Base-by-base conservation (phyloP, 2,888 invertebrate species). In the Agonum fuliginosum region DNA sequence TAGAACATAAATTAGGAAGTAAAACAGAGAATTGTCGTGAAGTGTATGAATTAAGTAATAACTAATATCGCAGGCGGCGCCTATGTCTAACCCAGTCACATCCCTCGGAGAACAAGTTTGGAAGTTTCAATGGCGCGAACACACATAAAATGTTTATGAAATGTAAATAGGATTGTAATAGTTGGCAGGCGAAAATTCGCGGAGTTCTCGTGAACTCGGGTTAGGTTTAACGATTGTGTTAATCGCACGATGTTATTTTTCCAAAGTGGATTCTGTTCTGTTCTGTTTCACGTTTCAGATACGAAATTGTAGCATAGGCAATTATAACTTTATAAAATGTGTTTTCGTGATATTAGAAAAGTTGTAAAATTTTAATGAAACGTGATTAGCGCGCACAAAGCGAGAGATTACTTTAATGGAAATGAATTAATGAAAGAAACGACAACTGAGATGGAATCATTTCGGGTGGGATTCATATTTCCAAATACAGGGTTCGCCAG, bases 271-370 rank as follows among this genome's bases (percentile, higher is more conserved):
- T 48, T 48, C 46, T 17, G 46, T 46, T 46, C 46, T n/a, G 54
- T 24, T 54, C 27, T 20, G 14, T 14, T 14, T 27, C 54, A 12
- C 17, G 14, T 14, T 14, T 27, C 54, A 12, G 8, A 46, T 46
- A 46, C 46, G 46, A 54, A 54, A 62, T 30, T 62, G 58, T 30
- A 62, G 30, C 19, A 12, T 22, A 37, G 17, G 27, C 41, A 70
- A 70, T 70, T 70, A 70, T 70, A 70, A 70, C 70, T 70, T 70
- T 70, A 46, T 46, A 43, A 46, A 70, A 70, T 70, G 43, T 70
- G 43, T 70, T 70, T 70, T 70, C 48, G 43, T 14, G 20, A 70
- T 46, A 70, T 70, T 70, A 24, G 46, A 70, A 70, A 70, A 70
- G 70, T 70, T 70, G 46, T 46, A 70, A 46, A 46, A 17, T 70